Conservation (phyloP, 1,140 invertebrate genomes). For the Centruroides vittatus region DNA sequence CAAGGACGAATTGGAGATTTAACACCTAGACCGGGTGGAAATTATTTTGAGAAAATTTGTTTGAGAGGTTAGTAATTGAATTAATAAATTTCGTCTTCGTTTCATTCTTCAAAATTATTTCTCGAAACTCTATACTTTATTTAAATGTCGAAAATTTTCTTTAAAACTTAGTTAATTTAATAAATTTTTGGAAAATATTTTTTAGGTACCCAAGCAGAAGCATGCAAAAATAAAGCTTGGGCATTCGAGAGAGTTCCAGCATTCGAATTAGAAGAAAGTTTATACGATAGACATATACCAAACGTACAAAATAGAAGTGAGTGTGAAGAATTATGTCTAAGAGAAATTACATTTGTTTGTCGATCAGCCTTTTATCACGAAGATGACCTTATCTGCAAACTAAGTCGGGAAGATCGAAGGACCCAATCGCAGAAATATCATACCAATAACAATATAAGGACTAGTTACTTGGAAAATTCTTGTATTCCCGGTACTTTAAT, state of each 20-base stretch:
- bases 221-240: constrained; percentile 33
- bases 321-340: constrained; percentile 33
- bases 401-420: constrained; percentile 31
- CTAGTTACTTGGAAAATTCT: constrained; percentile 38
- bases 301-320: constrained; percentile 31
- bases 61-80: constrained; percentile 23
- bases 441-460: constrained; percentile 24
- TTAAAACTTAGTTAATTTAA: background rate
- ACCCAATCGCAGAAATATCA: constrained; percentile 28
- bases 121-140: background rate
- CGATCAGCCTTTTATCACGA: constrained; percentile 35
- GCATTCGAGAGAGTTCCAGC: constrained; percentile 34
- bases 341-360: constrained; percentile 28
- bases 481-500: constrained; percentile 23
- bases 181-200: background rate
- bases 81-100: background rate
- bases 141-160: background rate
- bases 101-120: background rate
- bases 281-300: constrained; percentile 26
- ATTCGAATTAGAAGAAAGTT: constrained; percentile 28
- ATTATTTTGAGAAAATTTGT: constrained; percentile 38
- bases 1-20: constrained; percentile 32
- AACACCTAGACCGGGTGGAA: constrained; percentile 28
- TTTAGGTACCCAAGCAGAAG: constrained; percentile 1
- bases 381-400: constrained; percentile 28